Conservation (phyloP, 2,113 vertebrate genomes). For the Mirza zaza region DNA sequence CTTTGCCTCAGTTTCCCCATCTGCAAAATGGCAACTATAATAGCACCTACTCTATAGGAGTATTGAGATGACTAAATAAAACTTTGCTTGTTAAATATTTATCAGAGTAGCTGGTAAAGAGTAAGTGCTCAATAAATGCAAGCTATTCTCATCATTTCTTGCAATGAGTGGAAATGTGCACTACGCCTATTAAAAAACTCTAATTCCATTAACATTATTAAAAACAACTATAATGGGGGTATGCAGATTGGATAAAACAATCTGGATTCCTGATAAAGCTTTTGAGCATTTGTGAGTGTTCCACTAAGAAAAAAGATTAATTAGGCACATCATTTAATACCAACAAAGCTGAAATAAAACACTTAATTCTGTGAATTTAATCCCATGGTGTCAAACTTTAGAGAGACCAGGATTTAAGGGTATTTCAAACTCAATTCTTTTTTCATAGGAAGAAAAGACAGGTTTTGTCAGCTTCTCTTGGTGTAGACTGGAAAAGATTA, state of each 20-base stretch:
- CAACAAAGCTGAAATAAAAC: background rate
- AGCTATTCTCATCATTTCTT: background rate
- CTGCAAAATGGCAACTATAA: background rate
- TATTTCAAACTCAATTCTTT: background rate
- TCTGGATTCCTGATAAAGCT: background rate
- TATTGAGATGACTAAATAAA: background rate
- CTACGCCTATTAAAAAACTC: slow-evolving; percentile 16
- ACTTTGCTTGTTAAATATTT: background rate
- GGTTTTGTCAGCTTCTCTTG: background rate
- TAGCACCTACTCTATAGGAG: background rate
- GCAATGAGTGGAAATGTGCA: background rate
- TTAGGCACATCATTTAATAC: background rate
- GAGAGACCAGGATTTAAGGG: background rate
- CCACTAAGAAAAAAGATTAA: background rate
- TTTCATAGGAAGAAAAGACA: background rate
- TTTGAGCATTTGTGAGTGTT: background rate
- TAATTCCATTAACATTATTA: slow-evolving; percentile 15
- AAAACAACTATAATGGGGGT: background rate
- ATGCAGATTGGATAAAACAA: background rate
- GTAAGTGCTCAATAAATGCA: background rate
- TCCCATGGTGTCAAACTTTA: background rate
- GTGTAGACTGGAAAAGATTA: background rate
- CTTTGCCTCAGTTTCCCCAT: background rate
- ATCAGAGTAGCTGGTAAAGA: background rate
- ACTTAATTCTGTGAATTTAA: slow-evolving; percentile 24